Conservation (phyloP, 2,797 vertebrate genomes). For the Sebastes aleutianus region DNA sequence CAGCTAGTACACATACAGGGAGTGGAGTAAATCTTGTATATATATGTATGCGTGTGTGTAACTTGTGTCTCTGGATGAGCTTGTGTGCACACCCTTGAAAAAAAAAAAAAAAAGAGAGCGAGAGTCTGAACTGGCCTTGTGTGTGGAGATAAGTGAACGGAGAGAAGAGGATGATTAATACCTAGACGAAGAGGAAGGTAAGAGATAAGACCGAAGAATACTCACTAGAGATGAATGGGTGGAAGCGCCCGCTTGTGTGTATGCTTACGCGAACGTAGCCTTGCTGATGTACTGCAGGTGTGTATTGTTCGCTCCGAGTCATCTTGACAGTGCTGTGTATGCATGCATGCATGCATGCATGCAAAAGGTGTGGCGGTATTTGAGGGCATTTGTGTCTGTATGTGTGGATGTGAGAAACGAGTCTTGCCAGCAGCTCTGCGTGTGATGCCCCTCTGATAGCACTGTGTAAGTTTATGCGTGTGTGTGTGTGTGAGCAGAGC, state of each 20-base stretch:
- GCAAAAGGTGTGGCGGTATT: slow-evolving; percentile 26
- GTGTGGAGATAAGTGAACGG: slow-evolving; percentile 62
- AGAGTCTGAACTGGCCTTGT: slow-evolving; percentile 44
- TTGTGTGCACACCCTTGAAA: slow-evolving; percentile 7
- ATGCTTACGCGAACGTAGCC: slow-evolving; percentile 6
- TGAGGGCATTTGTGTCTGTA: slow-evolving; percentile 31
- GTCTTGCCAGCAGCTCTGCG: slow-evolving; percentile 51
- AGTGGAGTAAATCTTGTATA: slow-evolving; percentile 20
- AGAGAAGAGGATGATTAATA: slow-evolving; percentile 67
- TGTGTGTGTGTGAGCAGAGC: slow-evolving; percentile 41
- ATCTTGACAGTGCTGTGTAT: slow-evolving; percentile 36
- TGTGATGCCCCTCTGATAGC: slow-evolving; percentile 66
- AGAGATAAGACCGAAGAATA: slow-evolving; percentile 62
- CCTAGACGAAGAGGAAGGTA: slow-evolving; percentile 46
- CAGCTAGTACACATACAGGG: slow-evolving; percentile 4
- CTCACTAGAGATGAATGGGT: slow-evolving; percentile 51
- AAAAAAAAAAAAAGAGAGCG: background rate
- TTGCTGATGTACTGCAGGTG: slow-evolving; percentile 15
- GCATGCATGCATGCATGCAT: background rate
- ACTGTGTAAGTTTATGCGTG: slow-evolving; percentile 4
- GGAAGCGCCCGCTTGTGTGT: slow-evolving; percentile 6
- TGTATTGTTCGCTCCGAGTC: slow-evolving; percentile 35
- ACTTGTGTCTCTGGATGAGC: slow-evolving; percentile 21
- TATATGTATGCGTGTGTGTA: background rate
- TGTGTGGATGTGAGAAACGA: slow-evolving; percentile 12